A percentile compares a stretch with the other conserved stretches of the same genome.
phyloP scores from a whole-genome alignment of 2,113 vertebrate genomes.

The Eolophus roseicapilla region DNA sequence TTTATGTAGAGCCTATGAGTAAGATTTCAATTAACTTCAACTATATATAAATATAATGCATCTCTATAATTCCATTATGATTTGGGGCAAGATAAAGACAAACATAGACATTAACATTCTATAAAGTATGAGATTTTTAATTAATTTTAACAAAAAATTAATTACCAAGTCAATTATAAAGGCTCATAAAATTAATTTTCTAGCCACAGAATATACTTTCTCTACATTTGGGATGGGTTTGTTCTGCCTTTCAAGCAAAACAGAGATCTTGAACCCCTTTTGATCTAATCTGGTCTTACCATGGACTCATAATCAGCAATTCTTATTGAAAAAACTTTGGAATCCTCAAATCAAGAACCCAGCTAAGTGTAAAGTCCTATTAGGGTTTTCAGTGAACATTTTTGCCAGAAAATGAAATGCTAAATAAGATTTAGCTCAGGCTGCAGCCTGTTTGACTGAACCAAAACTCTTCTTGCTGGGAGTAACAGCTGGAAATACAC shows the following conservation, averaged over 20 bases:
- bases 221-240: neutral
- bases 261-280: neutral
- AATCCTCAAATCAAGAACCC: neutral
- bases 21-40: slow-evolving; percentile 50
- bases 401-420: neutral
- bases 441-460: neutral
- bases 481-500: neutral
- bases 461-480: neutral
- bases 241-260: neutral
- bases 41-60: neutral
- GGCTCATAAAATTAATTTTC: neutral
- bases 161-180: slow-evolving; percentile 39
- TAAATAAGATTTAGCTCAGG: neutral
- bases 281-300: neutral
- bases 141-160: slow-evolving; percentile 18
- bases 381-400: neutral
- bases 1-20: neutral
- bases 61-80: slow-evolving; percentile 9
- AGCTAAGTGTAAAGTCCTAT: neutral
- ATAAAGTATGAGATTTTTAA: neutral
- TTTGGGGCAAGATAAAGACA: slow-evolving; percentile 37
- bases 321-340: neutral
- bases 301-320: neutral
- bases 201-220: neutral
- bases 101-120: slow-evolving; percentile 10